A percentile compares a stretch with the other conserved stretches of the same genome.
These are phyloP conservation scores for Pipra filicauda DNA, from an alignment of 2,113 vertebrate genomes.

Conservation along the genomic window DNA sequence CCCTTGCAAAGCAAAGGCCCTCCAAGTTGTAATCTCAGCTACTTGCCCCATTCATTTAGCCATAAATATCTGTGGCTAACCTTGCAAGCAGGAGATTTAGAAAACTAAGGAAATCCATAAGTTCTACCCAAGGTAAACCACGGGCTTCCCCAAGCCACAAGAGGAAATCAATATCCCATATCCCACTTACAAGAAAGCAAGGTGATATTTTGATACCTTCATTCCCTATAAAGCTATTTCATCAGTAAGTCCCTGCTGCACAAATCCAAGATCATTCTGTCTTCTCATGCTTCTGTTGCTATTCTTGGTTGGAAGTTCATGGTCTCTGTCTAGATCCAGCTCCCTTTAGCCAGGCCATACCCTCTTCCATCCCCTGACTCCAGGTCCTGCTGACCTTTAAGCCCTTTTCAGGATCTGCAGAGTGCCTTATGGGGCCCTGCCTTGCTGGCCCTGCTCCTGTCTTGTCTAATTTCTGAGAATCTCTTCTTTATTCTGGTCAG, in stretches of 20 bases:
- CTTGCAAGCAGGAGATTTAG: slow-evolving; percentile 38
- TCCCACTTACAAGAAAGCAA: not conserved
- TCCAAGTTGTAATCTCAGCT: slow-evolving; percentile 9
- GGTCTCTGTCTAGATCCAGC: not conserved
- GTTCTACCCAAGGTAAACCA: slow-evolving; percentile 3
- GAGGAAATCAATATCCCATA: slow-evolving; percentile 25
- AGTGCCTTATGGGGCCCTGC: not conserved
- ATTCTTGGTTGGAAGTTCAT: not conserved
- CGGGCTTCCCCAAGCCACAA: not conserved
- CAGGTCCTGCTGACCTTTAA: not conserved
- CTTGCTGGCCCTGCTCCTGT: not conserved
- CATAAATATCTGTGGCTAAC: slow-evolving; percentile 18
- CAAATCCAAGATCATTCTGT: not conserved
- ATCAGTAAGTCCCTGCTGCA: not conserved
- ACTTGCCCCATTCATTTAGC: not conserved
- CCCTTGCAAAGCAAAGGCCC: not conserved
- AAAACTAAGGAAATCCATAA: slow-evolving; percentile 35
- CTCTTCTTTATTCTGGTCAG: not conserved
- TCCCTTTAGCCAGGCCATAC: not conserved
- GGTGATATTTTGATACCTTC: not conserved
- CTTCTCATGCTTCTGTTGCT: not conserved
- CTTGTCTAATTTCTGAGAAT: not conserved
- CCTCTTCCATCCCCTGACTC: not conserved
- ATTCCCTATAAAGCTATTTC: not conserved
- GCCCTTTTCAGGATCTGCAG: not conserved